Base-by-base conservation (phyloP, 2,113 vertebrate genomes). In the Okapia johnstoni region DNA sequence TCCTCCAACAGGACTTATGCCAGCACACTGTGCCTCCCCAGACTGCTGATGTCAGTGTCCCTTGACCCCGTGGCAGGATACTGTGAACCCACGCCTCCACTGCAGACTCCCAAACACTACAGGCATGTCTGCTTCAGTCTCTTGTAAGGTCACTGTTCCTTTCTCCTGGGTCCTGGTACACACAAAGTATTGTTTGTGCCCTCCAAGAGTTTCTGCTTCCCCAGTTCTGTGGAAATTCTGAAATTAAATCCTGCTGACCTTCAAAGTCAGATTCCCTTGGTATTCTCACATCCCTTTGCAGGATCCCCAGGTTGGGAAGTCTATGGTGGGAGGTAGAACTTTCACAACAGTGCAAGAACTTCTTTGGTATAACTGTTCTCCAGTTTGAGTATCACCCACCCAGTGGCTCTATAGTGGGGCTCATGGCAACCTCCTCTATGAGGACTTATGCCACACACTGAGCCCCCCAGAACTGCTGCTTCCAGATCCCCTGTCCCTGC, bases 31-130 rank as follows among this genome's bases (percentile, higher is more conserved):
- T 40, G 36, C 10, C 66, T 70, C 19, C 66, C n/a, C n/a, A 70
- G 19, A 23, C n/a, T 70, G n/a, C n/a, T 40, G 66, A 70, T 40
- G 10, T 70, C 36, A 70, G n/a, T 40, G n/a, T 70, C n/a, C 1
- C 5, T 70, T 70, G 66, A 40, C 10, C 10, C n/a, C 0, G 2
- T 0, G 5, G 19, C 19, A 70, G n/a, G n/a, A 2, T 40, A 10
- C 66, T 21, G n/a, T 23, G 19, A 70, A 70, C 66, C 9, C n/a
- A 36, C 0, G 2, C 10, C 19, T 70, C n/a, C 66, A 70, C n/a
- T 40, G 66, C n/a, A 70, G 19, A 40, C 5, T 23, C 19, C n/a
- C 66, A 70, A 70, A 70, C 66, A 70, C 19, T 40, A 23, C 19
- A 70, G n/a, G 10, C 19, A 40, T 23, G n/a, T 70, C n/a, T 70